Evolutionary conservation across 2,888 invertebrate genomes (phyloP), one percentile per base, ranked within the genome.

Genomic region (Macaria notata): DNA sequence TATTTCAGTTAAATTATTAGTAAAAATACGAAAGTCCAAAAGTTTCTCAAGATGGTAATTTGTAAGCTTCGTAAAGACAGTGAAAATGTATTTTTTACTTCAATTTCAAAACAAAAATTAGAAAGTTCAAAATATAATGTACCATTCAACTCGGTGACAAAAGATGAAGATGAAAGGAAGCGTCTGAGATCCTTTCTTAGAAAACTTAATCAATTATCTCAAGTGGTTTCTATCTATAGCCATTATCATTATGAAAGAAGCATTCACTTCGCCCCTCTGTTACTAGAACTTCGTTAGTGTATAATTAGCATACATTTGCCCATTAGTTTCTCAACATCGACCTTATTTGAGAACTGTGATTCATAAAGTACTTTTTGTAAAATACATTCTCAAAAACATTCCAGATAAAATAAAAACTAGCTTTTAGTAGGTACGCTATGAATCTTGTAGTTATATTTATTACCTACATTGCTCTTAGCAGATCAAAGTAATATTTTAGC

Each of bases 291-390:
- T 70, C 72, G 76, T 78, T 79, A 78, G 70, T 69, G 69, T 65
- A 65, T 70, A 75, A 80, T 84, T 84, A 84, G 65, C 75, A 67
- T 68, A 62, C 73, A 68, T 69, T 65, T 68, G 66, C 65, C 62
- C 66, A 67, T 69, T 66, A 70, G 71, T 68, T 72, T 68, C 67
- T 66, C 71, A 68, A 76, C 71, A 78, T 77, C 66, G 69, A 67
- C 64, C 69, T 68, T 72, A 79, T 79, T 78, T 65, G 75, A 70
- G 51, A 72, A 63, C 57, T 65, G 62, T 78, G 81, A 81, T 72
- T 80, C 75, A 81, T 55, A n/a, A 53, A 44, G 50, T 54, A 6
- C n/a, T n/a, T n/a, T n/a, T n/a, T n/a, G n/a, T n/a, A n/a, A n/a
- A n/a, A n/a, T n/a, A n/a, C n/a, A n/a, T n/a, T n/a, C n/a, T n/a